Evolutionary conservation across 1,140 invertebrate species (phyloP).

Genomic region (Drosophila santomea): DNA sequence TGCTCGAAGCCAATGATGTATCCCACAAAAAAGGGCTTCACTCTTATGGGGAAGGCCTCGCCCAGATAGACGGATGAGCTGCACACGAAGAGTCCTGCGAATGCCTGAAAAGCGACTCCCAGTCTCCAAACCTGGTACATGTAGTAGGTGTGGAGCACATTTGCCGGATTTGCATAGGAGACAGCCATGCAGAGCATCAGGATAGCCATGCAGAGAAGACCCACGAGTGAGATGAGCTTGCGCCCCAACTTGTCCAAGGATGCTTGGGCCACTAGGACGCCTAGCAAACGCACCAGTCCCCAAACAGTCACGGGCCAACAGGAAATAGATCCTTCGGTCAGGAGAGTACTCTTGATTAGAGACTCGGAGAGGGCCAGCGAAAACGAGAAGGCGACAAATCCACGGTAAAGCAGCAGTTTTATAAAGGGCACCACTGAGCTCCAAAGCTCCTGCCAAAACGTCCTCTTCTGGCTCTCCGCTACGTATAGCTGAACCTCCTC

Average conservation of each 20-base stretch:
- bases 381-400: constrained; percentile 67
- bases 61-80: constrained; percentile 60
- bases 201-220: constrained; percentile 53
- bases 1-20: constrained; percentile 56
- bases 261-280: constrained; percentile 28
- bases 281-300: constrained; percentile 52
- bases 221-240: constrained; percentile 51
- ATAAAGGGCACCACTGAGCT: constrained; percentile 46
- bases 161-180: constrained; percentile 41
- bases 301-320: constrained; percentile 62
- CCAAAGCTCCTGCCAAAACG: constrained; percentile 22
- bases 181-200: constrained; percentile 62
- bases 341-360: constrained; percentile 29
- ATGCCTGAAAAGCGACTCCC: constrained; percentile 56
- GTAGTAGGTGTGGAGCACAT: constrained; percentile 5
- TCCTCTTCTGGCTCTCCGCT: constrained; percentile 34
- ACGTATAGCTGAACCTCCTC: constrained; percentile 53
- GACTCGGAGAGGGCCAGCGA: constrained; percentile 57
- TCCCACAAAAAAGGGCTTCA: constrained; percentile 57
- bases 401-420: constrained; percentile 58
- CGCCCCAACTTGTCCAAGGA: constrained; percentile 57
- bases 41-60: constrained; percentile 65
- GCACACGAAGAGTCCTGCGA: constrained; percentile 63
- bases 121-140: constrained; percentile 60
- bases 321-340: constrained; percentile 27